phyloP scores from a whole-genome alignment of 1,140 invertebrate genomes.

The Bombus superbus region DNA sequence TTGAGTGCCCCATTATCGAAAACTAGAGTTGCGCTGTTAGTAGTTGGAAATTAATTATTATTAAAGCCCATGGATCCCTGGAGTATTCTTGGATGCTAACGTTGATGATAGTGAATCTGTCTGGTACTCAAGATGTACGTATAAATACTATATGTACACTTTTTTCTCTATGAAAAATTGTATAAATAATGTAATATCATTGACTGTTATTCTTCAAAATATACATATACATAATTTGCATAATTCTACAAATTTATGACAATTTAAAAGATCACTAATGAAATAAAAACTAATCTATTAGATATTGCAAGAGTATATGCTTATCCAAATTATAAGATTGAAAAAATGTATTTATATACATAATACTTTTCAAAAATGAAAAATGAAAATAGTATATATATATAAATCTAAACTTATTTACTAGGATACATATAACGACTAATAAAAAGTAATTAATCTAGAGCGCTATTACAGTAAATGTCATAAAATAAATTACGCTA shows the following conservation, averaged over 20 bases:
- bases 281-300: neutral
- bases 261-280: neutral
- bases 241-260: neutral
- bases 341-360: neutral
- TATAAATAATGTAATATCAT: neutral
- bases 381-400: neutral
- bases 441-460: neutral
- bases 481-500: neutral
- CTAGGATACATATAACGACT: neutral
- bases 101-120: slow-evolving; percentile 31
- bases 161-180: neutral
- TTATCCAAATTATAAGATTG: no score
- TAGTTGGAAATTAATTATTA: slow-evolving; percentile 69
- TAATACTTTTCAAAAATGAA: neutral
- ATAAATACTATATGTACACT: neutral
- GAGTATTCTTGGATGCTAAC: slow-evolving; percentile 18
- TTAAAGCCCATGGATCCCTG: slow-evolving; percentile 47
- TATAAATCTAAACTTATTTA: neutral
- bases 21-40: slow-evolving; percentile 59
- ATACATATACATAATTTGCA: neutral
- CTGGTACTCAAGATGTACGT: neutral
- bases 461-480: no score
- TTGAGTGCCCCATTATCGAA: slow-evolving; percentile 60
- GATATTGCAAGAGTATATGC: neutral
- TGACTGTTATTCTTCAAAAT: neutral